These are phyloP conservation scores for Sisor rabdophorus DNA, from an alignment of 2,113 vertebrate species.

Conservation along the genomic window DNA sequence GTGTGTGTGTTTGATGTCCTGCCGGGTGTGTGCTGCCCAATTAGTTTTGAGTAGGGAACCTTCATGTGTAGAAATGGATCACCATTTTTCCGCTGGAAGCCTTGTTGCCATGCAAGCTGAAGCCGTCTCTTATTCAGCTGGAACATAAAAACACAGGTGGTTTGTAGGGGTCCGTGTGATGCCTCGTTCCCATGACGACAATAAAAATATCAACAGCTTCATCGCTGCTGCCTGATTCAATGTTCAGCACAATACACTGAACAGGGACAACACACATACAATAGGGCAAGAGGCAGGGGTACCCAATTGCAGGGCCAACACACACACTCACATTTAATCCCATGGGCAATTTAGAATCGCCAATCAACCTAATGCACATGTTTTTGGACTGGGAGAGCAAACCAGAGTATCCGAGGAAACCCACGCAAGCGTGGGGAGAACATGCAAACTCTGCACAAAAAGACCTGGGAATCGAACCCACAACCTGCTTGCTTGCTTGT, in stretches of 20 bases:
- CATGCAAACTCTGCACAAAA: too few relatives aligned
- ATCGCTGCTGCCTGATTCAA: not conserved
- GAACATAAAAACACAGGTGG: slow-evolving; percentile 45
- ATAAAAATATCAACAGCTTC: not conserved
- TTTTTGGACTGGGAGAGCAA: too few relatives aligned
- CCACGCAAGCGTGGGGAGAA: too few relatives aligned
- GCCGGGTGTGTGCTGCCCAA: slow-evolving; percentile 55
- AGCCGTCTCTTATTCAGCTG: slow-evolving; percentile 42
- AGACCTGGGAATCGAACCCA: too few relatives aligned
- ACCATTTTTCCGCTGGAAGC: slow-evolving; percentile 38
- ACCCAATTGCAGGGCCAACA: too few relatives aligned
- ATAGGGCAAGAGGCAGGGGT: too few relatives aligned
- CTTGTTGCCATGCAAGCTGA: slow-evolving; percentile 65
- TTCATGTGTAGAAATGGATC: slow-evolving; percentile 57
- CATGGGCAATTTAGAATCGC: too few relatives aligned
- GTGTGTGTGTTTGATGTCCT: slow-evolving; percentile 37
- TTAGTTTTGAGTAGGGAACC: slow-evolving; percentile 63
- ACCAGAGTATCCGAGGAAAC: too few relatives aligned
- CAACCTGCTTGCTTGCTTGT: too few relatives aligned
- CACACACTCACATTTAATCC: too few relatives aligned
- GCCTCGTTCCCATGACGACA: not conserved
- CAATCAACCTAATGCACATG: too few relatives aligned
- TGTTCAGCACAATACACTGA: not conserved
- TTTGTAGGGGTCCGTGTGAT: not conserved
- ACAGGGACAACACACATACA: too few relatives aligned